Percentiles rank a stretch among this genome's conserved stretches.
These are phyloP conservation scores for Coelinius sp. DNA, from an alignment of 2,888 invertebrate species.

Conservation along the genomic window DNA sequence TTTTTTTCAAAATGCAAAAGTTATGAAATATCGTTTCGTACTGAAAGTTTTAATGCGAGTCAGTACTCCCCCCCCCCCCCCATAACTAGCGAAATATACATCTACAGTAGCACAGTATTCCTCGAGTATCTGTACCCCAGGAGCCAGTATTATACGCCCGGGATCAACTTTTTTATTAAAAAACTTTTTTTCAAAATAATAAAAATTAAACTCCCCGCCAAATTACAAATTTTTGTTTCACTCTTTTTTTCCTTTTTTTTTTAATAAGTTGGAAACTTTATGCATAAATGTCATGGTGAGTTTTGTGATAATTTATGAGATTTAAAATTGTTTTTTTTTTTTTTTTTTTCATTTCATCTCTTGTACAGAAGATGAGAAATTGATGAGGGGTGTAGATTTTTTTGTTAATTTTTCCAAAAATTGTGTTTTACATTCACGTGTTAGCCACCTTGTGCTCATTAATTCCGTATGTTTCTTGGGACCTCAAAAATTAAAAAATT, in stretches of 20 bases:
- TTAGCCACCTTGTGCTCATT: neutral
- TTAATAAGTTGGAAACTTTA: conserved; percentile 1
- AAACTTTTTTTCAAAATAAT: conserved; percentile 63
- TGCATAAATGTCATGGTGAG: conserved; percentile 2
- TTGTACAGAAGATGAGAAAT: conserved; percentile 2
- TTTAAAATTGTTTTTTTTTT: neutral
- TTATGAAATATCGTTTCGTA: conserved; percentile 68
- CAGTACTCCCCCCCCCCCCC: conserved; percentile 51
- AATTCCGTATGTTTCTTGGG: neutral
- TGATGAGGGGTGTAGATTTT: neutral
- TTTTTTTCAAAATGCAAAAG: conserved; percentile 69
- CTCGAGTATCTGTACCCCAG: conserved; percentile 23
- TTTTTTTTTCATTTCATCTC: neutral
- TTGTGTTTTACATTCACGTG: too few relatives aligned
- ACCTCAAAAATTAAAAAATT: neutral
- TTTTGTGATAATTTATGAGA: conserved; percentile 6
- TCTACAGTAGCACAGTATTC: conserved; percentile 34
- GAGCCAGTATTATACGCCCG: conserved; percentile 43
- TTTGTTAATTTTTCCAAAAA: too few relatives aligned
- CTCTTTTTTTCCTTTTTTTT: conserved; percentile 1
- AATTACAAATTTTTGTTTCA: conserved; percentile 17
- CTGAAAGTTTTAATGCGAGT: conserved; percentile 69
- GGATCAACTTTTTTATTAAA: conserved; percentile 69
- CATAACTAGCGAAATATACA: conserved; percentile 45
- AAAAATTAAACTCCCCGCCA: conserved; percentile 43